phyloP scores from a whole-genome alignment of 1,140 invertebrate species.

The Babylonia areolata region DNA sequence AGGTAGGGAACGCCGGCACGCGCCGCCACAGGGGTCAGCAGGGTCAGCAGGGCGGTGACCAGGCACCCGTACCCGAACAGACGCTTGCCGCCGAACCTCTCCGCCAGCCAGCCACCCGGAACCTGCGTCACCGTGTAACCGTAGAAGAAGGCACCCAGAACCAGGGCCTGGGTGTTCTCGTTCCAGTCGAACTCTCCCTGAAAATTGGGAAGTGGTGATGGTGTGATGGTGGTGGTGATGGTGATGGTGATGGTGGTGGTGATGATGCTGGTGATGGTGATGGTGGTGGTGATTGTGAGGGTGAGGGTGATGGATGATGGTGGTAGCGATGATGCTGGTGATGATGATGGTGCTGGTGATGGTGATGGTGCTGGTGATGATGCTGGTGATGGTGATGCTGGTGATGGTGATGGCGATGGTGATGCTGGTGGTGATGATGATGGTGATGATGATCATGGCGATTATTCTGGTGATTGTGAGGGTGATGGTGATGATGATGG shows the following conservation, averaged over 20 bases:
- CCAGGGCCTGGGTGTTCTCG: conserved; percentile 84
- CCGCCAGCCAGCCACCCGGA: conserved; percentile 84
- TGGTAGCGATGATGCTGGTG: background rate
- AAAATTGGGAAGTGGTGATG: background rate
- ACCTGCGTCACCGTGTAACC: conserved; percentile 82
- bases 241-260: background rate
- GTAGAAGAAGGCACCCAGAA: conserved; percentile 91
- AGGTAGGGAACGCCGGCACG: conserved; percentile 82
- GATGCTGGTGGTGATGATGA: no score
- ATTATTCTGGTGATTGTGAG: no score
- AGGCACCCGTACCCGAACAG: conserved; percentile 89
- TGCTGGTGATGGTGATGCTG: background rate
- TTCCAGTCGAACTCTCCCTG: conserved; percentile 87
- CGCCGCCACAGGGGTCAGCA: conserved; percentile 87
- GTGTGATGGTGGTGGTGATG: background rate
- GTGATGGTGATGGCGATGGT: no score
- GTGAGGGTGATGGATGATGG: background rate
- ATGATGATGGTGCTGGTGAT: background rate
- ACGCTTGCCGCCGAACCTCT: conserved; percentile 87
- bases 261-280: background rate
- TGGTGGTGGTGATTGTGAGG: background rate
- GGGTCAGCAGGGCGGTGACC: conserved; percentile 85
- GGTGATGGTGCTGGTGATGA: background rate
- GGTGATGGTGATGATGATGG: no score
- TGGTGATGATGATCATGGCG: no score